Evolutionary conservation across 2,797 vertebrate genomes (phyloP).

Genomic region (Gouania willdenowi): DNA sequence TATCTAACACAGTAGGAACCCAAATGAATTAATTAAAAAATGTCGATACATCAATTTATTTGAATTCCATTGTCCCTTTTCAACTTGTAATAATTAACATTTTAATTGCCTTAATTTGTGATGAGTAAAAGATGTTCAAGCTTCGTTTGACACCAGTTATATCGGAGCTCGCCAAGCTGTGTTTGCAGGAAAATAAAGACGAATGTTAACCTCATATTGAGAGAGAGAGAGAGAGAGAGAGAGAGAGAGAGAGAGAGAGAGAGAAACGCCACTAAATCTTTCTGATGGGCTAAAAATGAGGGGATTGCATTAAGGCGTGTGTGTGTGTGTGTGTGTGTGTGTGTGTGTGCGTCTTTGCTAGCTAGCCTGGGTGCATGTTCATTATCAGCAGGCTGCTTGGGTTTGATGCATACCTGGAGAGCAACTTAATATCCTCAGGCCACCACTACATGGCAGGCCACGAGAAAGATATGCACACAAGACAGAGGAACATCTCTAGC

Average conservation of each 20-base stretch:
- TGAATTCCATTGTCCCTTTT: constrained; percentile 84
- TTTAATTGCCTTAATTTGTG: constrained; percentile 76
- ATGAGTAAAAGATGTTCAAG: constrained; percentile 66
- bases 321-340: constrained; percentile 1
- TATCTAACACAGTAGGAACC: constrained; percentile 86
- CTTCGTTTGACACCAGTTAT: constrained; percentile 51
- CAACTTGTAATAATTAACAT: constrained; percentile 78
- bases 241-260: no score
- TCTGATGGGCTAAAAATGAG: constrained; percentile 9
- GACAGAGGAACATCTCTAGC: constrained; percentile 72
- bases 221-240: no score
- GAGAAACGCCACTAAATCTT: no score
- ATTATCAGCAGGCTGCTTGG: constrained; percentile 63
- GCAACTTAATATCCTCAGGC: constrained; percentile 73
- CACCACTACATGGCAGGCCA: constrained; percentile 65
- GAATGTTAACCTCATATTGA: constrained; percentile 27
- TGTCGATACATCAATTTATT: constrained; percentile 88
- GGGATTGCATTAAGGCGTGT: constrained; percentile 7
- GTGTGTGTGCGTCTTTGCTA: constrained; percentile 18
- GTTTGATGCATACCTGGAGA: constrained; percentile 78
- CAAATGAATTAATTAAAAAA: constrained; percentile 90
- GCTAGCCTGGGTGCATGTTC: constrained; percentile 54
- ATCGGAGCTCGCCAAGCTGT: constrained; percentile 31
- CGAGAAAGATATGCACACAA: constrained; percentile 64
- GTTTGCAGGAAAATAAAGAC: constrained; percentile 35